phyloP scores from a whole-genome alignment of 2,888 invertebrate genomes.

The Masnerella sp. region DNA sequence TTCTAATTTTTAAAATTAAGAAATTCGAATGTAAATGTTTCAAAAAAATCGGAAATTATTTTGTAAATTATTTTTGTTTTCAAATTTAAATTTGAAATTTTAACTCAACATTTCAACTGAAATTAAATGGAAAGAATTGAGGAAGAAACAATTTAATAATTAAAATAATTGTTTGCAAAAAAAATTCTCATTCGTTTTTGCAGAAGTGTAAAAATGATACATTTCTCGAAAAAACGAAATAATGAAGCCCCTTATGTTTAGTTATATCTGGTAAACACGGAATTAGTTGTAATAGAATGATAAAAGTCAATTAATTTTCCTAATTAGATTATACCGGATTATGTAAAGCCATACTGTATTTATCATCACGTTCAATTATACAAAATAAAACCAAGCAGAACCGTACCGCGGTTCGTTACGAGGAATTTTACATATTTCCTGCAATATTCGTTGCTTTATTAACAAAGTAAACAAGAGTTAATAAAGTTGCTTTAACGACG shows the following conservation, averaged over 20 bases:
- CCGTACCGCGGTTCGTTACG: slow-evolving; percentile 18
- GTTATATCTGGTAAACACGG: slow-evolving; percentile 12
- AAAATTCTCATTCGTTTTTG: too few relatives aligned
- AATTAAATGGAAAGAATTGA: too few relatives aligned
- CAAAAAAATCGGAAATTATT: too few relatives aligned
- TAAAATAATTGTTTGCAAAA: too few relatives aligned
- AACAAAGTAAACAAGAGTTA: slow-evolving; percentile 23
- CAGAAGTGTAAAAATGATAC: too few relatives aligned
- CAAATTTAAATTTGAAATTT: too few relatives aligned
- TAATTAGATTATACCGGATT: slow-evolving; percentile 47
- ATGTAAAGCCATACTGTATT: slow-evolving; percentile 32
- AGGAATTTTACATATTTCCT: slow-evolving; percentile 23
- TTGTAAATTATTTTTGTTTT: too few relatives aligned
- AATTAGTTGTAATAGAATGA: slow-evolving; percentile 33
- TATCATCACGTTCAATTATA: slow-evolving; percentile 44
- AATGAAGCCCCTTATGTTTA: slow-evolving; percentile 10
- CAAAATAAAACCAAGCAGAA: slow-evolving; percentile 44
- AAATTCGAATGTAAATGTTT: too few relatives aligned
- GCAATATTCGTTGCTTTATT: slow-evolving; percentile 20
- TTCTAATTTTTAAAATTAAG: too few relatives aligned
- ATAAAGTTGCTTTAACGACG: neutral
- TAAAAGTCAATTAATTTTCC: slow-evolving; percentile 47
- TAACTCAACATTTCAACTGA: too few relatives aligned
- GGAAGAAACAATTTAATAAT: too few relatives aligned
- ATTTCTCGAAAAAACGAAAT: slow-evolving; percentile 23